These are phyloP conservation scores for Scrobipalpa atriplicella DNA, from an alignment of 2,888 invertebrate species.

Conservation along the genomic window DNA sequence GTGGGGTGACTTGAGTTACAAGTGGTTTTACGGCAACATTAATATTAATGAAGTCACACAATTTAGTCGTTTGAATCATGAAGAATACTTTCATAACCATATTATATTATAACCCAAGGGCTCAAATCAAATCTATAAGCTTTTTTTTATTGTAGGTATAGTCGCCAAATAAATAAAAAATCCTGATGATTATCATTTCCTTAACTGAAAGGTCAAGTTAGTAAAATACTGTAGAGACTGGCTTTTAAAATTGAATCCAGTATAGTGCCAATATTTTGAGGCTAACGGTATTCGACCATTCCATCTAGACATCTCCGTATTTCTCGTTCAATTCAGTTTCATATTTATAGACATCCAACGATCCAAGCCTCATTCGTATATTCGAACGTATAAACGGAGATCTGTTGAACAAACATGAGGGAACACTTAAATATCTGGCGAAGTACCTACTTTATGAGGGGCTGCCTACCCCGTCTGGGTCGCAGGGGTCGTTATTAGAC, in stretches of 20 bases:
- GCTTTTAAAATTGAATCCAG: background rate
- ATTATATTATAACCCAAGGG: no score
- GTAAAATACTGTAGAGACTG: background rate
- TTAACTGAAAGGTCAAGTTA: no score
- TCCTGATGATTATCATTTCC: no score
- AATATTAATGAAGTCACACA: background rate
- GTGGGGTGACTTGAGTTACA: background rate
- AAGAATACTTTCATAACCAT: no score
- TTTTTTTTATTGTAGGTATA: no score
- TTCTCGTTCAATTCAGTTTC: background rate
- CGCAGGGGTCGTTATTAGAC: conserved; percentile 1
- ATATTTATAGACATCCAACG: background rate
- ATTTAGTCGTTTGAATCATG: no score
- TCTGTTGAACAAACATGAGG: conserved; percentile 11
- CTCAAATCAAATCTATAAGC: no score
- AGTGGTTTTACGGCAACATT: background rate
- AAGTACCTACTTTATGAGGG: conserved; percentile 14
- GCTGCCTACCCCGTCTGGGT: background rate
- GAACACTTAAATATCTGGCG: conserved; percentile 3
- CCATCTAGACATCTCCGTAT: background rate
- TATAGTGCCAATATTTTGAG: background rate
- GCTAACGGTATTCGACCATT: background rate
- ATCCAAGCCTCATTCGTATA: background rate
- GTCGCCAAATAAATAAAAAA: no score
- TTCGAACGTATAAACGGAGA: background rate